phyloP scores from a whole-genome alignment of 2,888 invertebrate species.

The Uloborus plumipes region DNA sequence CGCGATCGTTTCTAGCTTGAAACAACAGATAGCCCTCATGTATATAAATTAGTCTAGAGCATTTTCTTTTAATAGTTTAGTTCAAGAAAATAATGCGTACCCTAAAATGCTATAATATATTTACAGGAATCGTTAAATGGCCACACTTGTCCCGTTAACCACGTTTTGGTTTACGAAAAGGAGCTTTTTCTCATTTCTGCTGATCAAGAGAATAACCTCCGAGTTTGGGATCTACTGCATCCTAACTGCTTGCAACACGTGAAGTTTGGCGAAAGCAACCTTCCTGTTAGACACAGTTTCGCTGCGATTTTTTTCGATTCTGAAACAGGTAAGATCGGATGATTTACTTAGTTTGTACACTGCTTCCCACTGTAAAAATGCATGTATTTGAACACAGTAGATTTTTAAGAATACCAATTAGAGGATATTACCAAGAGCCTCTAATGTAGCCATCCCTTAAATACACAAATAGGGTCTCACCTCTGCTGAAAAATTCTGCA shows the following conservation, averaged over 20 bases:
- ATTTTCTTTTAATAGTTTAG: too few relatives aligned
- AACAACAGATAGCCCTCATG: not conserved
- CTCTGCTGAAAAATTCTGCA: too few relatives aligned
- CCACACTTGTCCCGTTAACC: slow-evolving; percentile 80
- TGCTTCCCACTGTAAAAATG: too few relatives aligned
- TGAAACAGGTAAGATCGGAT: slow-evolving; percentile 12
- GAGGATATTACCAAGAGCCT: too few relatives aligned
- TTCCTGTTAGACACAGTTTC: slow-evolving; percentile 15
- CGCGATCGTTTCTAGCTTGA: not conserved
- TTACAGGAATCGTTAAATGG: slow-evolving; percentile 72
- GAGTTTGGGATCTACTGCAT: slow-evolving; percentile 81
- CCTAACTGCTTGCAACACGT: slow-evolving; percentile 78
- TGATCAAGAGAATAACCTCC: slow-evolving; percentile 80
- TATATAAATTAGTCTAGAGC: too few relatives aligned
- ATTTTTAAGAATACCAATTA: too few relatives aligned
- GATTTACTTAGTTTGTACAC: not conserved
- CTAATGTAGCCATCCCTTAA: too few relatives aligned
- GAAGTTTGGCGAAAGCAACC: slow-evolving; percentile 28
- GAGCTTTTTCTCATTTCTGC: slow-evolving; percentile 81
- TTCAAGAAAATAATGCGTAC: too few relatives aligned
- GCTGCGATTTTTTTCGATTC: slow-evolving; percentile 18
- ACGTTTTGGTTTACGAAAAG: slow-evolving; percentile 78
- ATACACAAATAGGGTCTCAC: too few relatives aligned
- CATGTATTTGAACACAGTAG: too few relatives aligned
- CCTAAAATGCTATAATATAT: not conserved